These are phyloP conservation scores for Brachionus sp. DNA, from an alignment of 1,140 invertebrate genomes.

Conservation along the genomic window DNA sequence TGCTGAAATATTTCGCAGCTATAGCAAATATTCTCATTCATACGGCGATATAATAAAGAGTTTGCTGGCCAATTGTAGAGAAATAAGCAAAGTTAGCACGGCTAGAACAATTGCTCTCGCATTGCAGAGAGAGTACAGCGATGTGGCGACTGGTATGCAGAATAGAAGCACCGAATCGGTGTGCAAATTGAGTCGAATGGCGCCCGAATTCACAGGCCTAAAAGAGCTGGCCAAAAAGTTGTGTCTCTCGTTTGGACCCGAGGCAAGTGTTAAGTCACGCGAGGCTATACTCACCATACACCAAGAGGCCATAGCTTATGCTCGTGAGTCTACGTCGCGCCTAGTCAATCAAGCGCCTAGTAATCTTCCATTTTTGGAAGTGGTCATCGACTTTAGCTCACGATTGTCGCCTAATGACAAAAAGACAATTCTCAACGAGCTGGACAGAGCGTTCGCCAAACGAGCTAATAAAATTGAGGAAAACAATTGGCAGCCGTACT, in stretches of 20 bases:
- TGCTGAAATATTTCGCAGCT: slow-evolving; percentile 92
- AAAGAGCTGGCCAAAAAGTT: slow-evolving; percentile 92
- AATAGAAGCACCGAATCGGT: slow-evolving; percentile 69
- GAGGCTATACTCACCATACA: slow-evolving; percentile 94
- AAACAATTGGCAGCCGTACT: slow-evolving; percentile 38
- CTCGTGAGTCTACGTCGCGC: neutral
- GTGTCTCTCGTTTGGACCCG: slow-evolving; percentile 91
- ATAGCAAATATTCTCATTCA: slow-evolving; percentile 96
- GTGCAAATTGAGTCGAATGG: neutral
- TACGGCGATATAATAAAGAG: slow-evolving; percentile 99
- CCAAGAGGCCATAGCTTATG: slow-evolving; percentile 52
- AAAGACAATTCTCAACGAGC: slow-evolving; percentile 76
- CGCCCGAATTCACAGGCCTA: slow-evolving; percentile 48
- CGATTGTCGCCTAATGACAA: slow-evolving; percentile 94
- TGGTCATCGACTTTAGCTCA: slow-evolving; percentile 88
- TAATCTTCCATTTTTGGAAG: slow-evolving; percentile 86
- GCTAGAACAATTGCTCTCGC: slow-evolving; percentile 88
- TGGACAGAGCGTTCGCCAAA: slow-evolving; percentile 69
- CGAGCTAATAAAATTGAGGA: slow-evolving; percentile 20
- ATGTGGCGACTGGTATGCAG: slow-evolving; percentile 47
- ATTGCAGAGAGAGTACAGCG: slow-evolving; percentile 64
- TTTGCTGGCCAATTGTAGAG: slow-evolving; percentile 87
- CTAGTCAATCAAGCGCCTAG: slow-evolving; percentile 62
- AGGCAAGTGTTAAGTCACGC: slow-evolving; percentile 86
- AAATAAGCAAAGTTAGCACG: slow-evolving; percentile 95